A percentile compares a stretch with the other conserved stretches of the same genome.
These are phyloP conservation scores for Lepidochrysops patricia DNA, from an alignment of 2,888 invertebrate genomes.

Conservation along the genomic window DNA sequence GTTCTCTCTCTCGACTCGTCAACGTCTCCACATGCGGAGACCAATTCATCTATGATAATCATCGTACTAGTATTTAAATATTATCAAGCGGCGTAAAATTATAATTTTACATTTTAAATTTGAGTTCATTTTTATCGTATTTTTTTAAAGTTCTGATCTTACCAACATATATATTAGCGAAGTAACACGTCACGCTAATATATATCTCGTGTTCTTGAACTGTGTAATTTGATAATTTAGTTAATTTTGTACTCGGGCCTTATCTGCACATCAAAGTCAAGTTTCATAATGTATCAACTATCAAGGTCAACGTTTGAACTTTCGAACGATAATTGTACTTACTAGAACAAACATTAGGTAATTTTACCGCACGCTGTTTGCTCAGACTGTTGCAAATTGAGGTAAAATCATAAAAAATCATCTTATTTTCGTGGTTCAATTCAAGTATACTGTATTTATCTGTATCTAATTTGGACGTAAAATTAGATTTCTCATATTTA, in stretches of 20 bases:
- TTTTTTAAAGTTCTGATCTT: no score
- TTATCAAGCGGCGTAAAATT: no score
- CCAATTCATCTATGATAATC: no score
- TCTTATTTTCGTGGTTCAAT: no score
- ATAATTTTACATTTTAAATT: no score
- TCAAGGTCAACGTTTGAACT: slow-evolving; percentile 47
- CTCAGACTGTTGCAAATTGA: neutral
- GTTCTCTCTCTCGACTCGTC: no score
- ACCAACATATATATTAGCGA: neutral
- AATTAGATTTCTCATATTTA: no score
- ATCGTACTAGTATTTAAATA: no score
- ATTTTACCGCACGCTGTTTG: neutral
- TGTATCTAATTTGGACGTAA: no score
- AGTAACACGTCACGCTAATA: neutral
- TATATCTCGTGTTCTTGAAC: neutral
- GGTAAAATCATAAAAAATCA: neutral
- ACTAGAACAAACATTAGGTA: neutral
- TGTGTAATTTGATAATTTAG: neutral
- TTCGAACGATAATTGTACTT: slow-evolving; percentile 36
- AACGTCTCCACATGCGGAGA: no score
- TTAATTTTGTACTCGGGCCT: slow-evolving; percentile 7
- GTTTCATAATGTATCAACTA: slow-evolving; percentile 43
- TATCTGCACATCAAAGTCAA: slow-evolving; percentile 20
- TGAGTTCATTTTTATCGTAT: no score
- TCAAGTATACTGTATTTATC: no score